Evolutionary conservation across 2,888 invertebrate genomes (phyloP), one percentile per base, ranked within the genome.

Genomic region (Drosophila subquinaria): DNA sequence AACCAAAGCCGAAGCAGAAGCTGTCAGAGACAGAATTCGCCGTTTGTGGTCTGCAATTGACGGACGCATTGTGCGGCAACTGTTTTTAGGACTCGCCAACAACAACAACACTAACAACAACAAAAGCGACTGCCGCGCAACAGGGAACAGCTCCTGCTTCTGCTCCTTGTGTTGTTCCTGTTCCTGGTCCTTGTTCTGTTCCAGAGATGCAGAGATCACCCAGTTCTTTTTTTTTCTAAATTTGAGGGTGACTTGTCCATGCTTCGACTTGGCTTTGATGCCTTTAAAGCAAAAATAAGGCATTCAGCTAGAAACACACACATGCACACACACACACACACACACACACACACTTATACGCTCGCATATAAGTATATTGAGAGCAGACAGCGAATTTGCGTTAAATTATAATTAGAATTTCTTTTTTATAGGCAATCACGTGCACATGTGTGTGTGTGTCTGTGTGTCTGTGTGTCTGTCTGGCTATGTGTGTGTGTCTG

Each of bases 401-500:
- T 85, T 89, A 90, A 88, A 88, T 89, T 88, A 88, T 88, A 88
- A 88, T 88, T 88, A 88, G 88, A 90, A 90, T 90, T 90, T 88
- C 90, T 88, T 84, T 84, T 86, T 90, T 88, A 89, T 89, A 79
- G 90, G 82, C 86, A 89, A 90, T 89, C 90, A 88, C 53, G 69
- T 60, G 69, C 72, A 61, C 51, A 55, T 66, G 72, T 74, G 78
- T 74, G 42, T 55, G 59, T 68, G 66, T 69, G 62, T 66, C 55
- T 23, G 23, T 23, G 27, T 27, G 27, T 27, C 27, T 27, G 27
- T 40, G 8, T 64, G 43, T 20, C 20, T 50, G 38, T 0, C 8
- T n/a, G 27, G 27, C 27, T 17, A 17, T 55, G 68, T 72, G 51
- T 62, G 65, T 33, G 56, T 52, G 55, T 59, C 66, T 40, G 42